Evolutionary conservation across 2,797 vertebrate genomes (phyloP), one percentile per base, ranked within the genome.

Genomic region (Philypnodon macrostomus): DNA sequence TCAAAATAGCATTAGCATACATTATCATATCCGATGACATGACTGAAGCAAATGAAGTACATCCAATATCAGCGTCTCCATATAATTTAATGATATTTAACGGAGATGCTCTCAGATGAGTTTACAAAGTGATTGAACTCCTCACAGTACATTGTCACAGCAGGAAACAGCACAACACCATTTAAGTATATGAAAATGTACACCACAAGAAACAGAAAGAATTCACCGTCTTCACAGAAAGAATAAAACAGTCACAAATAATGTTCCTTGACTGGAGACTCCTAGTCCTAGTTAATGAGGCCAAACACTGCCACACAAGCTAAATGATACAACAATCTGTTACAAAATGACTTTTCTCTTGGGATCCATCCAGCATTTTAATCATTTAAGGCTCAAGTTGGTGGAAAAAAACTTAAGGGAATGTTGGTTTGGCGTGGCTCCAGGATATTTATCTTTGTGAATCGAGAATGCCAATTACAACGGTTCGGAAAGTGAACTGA

Each of bases 391-490:
- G 35, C 29, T 53, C 7, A 34, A 49, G 19, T 2, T 30, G 9
- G 48, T 47, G 39, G 7, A 35, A 47, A 49, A 46, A 32, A 42
- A 35, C 21, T 10, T 11, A n/a, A 6, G 49, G 44, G 36, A 7
- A 11, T 19, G 2, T 14, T 5, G 23, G 19, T 12, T 39, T 53
- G 47, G 51, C 34, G 34, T 18, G 7, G 18, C 65, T 53, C 29
- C 56, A 52, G 51, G 64, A 52, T 78, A 60, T 81, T 77, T 65
- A 51, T 77, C 73, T 74, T 67, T 64, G 66, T 64, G 58, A 70
- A 73, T 82, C 58, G 53, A 38, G 48, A n/a, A 31, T 63, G 15
- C 58, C 68, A 80, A 75, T 73, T 63, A 67, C 78, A 75, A 49
- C 33, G 26, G 33, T 66, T 50, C n/a, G 46, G 36, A 62, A 64